A percentile compares a stretch with the other conserved stretches of the same genome.
Conservation (phyloP, 1,140 invertebrate species). For the Drosophila kanapiae region DNA sequence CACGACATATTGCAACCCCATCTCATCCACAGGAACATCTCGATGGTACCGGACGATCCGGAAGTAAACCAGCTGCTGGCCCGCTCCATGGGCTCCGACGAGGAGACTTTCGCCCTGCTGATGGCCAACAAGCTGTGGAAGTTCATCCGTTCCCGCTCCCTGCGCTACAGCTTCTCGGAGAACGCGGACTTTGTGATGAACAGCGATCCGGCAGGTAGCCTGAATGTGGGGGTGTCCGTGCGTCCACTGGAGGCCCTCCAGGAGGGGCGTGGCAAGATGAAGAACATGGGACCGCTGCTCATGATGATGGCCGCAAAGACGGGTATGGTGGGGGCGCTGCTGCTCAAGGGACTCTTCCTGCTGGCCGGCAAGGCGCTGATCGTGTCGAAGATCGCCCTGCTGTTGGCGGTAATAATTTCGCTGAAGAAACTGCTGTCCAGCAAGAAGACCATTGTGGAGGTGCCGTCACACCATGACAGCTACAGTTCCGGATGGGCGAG, state of each 20-base stretch:
- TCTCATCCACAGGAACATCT: conserved; percentile 56
- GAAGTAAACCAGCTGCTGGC: conserved; percentile 80
- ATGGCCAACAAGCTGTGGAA: conserved; percentile 90
- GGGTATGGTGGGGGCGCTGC: conserved; percentile 91
- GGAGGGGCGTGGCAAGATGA: conserved; percentile 90
- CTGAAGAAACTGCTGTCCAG: conserved; percentile 92
- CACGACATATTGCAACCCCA: too few species aligned
- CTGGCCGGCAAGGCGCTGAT: conserved; percentile 93
- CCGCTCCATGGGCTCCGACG: conserved; percentile 87
- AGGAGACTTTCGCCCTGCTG: conserved; percentile 89
- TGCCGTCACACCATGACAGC: conserved; percentile 88
- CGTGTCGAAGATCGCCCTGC: conserved; percentile 92
- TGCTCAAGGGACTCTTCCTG: conserved; percentile 92
- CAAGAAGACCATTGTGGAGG: conserved; percentile 91
- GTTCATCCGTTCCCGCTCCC: conserved; percentile 90
- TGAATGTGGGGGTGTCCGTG: conserved; percentile 90
- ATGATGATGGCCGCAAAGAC: conserved; percentile 92
- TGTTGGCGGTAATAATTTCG: conserved; percentile 92
- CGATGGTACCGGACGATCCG: conserved; percentile 71
- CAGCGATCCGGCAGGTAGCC: conserved; percentile 89
- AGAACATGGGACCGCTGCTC: conserved; percentile 90
- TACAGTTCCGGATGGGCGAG: conserved; percentile 88
- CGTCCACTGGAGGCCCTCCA: conserved; percentile 87
- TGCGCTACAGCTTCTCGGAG: conserved; percentile 90
- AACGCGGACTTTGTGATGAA: conserved; percentile 90